These are phyloP conservation scores for Philopotamus ludificatus DNA, from an alignment of 1,140 invertebrate genomes.

Conservation along the genomic window DNA sequence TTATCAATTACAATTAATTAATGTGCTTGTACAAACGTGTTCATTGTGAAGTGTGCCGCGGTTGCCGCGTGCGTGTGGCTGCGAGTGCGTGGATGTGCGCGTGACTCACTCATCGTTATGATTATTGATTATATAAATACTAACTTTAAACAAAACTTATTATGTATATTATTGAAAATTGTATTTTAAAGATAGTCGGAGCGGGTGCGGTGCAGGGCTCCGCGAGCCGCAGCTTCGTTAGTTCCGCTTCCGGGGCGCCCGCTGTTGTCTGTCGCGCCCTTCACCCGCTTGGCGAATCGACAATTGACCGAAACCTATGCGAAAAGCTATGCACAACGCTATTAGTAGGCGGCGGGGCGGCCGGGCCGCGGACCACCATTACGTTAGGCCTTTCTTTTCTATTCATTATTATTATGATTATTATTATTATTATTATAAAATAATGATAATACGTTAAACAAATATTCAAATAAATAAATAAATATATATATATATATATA, in stretches of 20 bases:
- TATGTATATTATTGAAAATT: neutral
- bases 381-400: constrained; percentile 41
- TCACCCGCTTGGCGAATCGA: constrained; percentile 34
- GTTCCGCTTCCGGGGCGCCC: constrained; percentile 16
- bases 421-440: no score
- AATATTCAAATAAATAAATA: constrained; percentile 11
- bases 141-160: no score
- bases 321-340: constrained; percentile 28
- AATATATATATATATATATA: neutral
- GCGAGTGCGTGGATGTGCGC: constrained; percentile 18
- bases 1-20: constrained; percentile 23
- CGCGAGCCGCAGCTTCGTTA: constrained; percentile 21
- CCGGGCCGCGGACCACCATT: constrained; percentile 30
- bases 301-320: neutral
- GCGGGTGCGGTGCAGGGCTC: constrained; percentile 4
- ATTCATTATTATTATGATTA: no score
- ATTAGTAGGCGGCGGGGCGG: constrained; percentile 12
- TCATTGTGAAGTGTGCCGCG: constrained; percentile 36
- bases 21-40: constrained; percentile 39
- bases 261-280: constrained; percentile 4
- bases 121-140: no score
- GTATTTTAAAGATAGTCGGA: neutral
- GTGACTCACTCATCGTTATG: constrained; percentile 23
- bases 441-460: constrained; percentile 39
- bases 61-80: constrained; percentile 21